phyloP scores from a whole-genome alignment of 2,888 invertebrate species.

The Agapostemon virescens region DNA sequence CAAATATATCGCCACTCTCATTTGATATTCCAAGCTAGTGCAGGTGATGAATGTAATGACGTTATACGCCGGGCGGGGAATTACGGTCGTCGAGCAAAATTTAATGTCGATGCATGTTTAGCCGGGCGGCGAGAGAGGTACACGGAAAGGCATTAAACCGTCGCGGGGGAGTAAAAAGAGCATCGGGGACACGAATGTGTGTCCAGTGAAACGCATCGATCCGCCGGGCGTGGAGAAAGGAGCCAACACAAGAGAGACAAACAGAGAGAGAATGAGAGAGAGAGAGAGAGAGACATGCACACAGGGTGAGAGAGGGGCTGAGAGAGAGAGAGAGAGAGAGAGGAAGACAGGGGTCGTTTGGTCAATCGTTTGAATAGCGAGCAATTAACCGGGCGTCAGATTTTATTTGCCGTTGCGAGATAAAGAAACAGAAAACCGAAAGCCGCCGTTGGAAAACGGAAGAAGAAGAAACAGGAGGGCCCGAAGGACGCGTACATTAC shows the following conservation, averaged over 20 bases:
- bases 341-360: not conserved
- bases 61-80: conserved; percentile 51
- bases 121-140: conserved; percentile 38
- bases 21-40: conserved; percentile 62
- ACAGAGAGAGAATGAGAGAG: not conserved
- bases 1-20: conserved; percentile 60
- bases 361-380: conserved; percentile 23
- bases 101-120: conserved; percentile 53
- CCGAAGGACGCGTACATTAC: conserved; percentile 6
- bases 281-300: not conserved
- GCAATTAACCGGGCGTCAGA: conserved; percentile 13
- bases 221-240: conserved; percentile 5
- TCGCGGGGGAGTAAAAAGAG: conserved; percentile 28
- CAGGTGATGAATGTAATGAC: conserved; percentile 56
- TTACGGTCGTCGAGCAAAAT: conserved; percentile 51
- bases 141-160: conserved; percentile 39
- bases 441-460: not conserved
- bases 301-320: not conserved
- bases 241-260: not conserved
- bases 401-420: not conserved
- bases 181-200: conserved; percentile 22
- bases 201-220: conserved; percentile 28
- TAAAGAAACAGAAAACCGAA: conserved; percentile 1
- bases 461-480: not conserved
- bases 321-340: not conserved